These are phyloP conservation scores for Dicaeum eximium DNA, from an alignment of 2,113 vertebrate genomes.

Conservation along the genomic window DNA sequence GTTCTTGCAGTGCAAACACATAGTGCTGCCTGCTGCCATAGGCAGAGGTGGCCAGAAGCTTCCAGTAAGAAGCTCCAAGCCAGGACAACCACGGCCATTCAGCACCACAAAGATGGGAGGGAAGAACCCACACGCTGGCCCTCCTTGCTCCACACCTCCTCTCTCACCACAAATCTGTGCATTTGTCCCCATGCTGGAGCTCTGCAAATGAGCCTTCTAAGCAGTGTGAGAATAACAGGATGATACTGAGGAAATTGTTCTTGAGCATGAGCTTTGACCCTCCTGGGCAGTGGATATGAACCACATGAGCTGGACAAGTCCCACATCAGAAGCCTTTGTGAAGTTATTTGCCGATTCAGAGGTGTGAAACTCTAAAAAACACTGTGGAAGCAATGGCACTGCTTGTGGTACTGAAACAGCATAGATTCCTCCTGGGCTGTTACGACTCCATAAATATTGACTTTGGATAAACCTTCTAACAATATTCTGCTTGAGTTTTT, in stretches of 20 bases:
- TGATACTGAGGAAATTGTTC: not conserved
- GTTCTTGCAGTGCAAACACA: not conserved
- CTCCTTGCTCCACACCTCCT: not conserved
- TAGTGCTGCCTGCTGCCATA: not conserved
- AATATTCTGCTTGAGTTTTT: not conserved
- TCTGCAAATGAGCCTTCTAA: not conserved
- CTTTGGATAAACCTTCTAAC: constrained; percentile 56
- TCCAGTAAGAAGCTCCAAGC: not conserved
- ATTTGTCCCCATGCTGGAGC: not conserved
- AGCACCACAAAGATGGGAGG: not conserved
- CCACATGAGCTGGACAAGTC: not conserved
- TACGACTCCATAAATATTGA: constrained; percentile 44
- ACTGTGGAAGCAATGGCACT: constrained; percentile 34
- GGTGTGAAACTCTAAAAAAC: constrained; percentile 18
- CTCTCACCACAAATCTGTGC: not conserved
- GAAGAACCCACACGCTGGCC: not conserved
- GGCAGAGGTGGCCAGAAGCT: not conserved
- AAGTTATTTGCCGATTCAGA: constrained; percentile 56
- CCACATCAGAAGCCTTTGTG: not conserved
- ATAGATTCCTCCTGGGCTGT: not conserved
- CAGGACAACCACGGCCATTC: not conserved
- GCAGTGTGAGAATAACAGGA: not conserved
- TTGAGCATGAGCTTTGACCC: not conserved
- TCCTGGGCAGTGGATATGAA: not conserved
- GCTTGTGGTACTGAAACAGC: constrained; percentile 47